These are phyloP conservation scores for Lonchura striata DNA, from an alignment of 2,113 vertebrate species.

Conservation along the genomic window DNA sequence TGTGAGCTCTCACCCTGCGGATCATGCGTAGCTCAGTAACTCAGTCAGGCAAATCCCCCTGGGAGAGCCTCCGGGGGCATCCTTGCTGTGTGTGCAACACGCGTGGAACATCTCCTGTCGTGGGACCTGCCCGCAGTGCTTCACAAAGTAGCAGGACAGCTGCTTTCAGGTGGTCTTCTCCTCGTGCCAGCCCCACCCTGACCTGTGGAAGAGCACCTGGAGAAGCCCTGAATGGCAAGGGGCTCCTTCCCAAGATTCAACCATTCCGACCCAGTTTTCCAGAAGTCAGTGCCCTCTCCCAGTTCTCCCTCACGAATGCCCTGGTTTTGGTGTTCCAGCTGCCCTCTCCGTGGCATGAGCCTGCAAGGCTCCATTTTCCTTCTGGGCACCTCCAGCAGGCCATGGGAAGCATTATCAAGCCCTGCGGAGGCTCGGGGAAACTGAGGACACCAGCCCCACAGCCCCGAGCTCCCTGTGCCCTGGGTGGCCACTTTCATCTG, in stretches of 20 bases:
- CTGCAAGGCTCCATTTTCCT: not conserved
- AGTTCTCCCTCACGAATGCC: not conserved
- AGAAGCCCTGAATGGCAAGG: not conserved
- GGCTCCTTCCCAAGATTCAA: not conserved
- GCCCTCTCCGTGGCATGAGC: too few species aligned
- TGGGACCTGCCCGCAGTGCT: not conserved
- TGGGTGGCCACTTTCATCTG: not conserved
- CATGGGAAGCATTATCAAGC: not conserved
- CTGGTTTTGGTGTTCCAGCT: not conserved
- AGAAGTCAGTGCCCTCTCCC: not conserved
- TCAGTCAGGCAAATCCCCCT: not conserved
- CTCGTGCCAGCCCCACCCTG: rapidly evolving
- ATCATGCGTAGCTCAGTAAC: rapidly evolving
- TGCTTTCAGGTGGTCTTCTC: not conserved
- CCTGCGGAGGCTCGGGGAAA: not conserved
- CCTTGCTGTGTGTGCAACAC: rapidly evolving
- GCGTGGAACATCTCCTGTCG: rapidly evolving
- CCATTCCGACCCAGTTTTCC: not conserved
- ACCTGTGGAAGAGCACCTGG: not conserved
- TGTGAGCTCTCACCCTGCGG: rapidly evolving
- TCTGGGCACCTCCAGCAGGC: not conserved
- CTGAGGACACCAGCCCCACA: not conserved
- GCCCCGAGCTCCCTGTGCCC: not conserved
- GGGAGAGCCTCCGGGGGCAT: not conserved
- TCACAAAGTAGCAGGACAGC: not conserved